Conservation (phyloP, 1,140 invertebrate species). For the Polypedilum vanderplanki region DNA sequence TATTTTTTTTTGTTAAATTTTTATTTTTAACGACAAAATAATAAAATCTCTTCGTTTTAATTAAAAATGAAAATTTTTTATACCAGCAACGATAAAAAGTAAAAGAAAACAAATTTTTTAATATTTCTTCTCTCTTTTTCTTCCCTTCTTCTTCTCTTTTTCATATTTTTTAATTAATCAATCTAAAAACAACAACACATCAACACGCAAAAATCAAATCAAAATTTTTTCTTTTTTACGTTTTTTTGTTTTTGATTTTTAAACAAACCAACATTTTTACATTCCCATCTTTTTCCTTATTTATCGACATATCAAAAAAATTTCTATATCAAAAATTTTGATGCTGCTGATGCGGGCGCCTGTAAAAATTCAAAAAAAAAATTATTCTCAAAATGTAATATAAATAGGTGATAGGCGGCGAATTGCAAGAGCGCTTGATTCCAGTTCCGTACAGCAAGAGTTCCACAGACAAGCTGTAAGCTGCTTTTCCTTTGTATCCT, state of each 20-base stretch:
- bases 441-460: constrained; percentile 99
- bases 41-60: background rate
- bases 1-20: background rate
- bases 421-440: constrained; percentile 98
- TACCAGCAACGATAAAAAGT: background rate
- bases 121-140: constrained; percentile 16
- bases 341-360: background rate
- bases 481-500: constrained; percentile 40
- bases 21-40: background rate
- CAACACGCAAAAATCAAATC: background rate
- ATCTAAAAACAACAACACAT: background rate
- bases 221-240: background rate
- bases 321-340: background rate
- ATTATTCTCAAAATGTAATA: constrained; percentile 38
- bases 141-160: constrained; percentile 8
- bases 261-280: background rate
- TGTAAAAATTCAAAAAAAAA: constrained; percentile 5
- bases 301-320: background rate
- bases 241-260: background rate
- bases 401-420: constrained; percentile 97
- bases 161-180: background rate
- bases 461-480: constrained; percentile 99
- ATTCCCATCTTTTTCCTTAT: background rate
- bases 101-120: constrained; percentile 1
- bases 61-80: background rate